These are phyloP conservation scores for Calidris pugnax DNA, from an alignment of 2,113 vertebrate genomes.

Conservation along the genomic window DNA sequence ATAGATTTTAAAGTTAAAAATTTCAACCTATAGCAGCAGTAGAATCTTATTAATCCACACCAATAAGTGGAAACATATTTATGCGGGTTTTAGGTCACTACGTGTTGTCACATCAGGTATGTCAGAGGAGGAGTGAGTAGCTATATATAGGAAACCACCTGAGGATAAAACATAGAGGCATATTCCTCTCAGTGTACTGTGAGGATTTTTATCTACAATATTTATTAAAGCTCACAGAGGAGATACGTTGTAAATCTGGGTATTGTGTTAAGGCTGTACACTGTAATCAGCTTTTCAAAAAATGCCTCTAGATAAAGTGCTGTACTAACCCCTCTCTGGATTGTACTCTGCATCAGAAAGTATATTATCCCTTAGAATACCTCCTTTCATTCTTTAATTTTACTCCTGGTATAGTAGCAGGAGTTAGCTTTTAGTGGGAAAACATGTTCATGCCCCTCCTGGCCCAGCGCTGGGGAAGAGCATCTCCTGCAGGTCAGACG, in stretches of 20 bases:
- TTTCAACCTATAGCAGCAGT: background rate
- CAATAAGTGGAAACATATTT: background rate
- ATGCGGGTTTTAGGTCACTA: background rate
- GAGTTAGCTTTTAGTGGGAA: background rate
- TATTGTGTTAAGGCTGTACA: background rate
- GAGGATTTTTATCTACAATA: conserved; percentile 5
- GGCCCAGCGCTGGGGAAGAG: background rate
- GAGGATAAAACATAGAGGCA: background rate
- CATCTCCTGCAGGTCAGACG: background rate
- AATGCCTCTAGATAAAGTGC: background rate
- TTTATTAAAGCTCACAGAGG: background rate
- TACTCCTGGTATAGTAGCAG: background rate
- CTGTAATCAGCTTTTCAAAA: conserved; percentile 15
- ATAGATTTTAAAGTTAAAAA: background rate
- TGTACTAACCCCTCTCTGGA: background rate
- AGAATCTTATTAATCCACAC: background rate
- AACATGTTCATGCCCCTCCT: background rate
- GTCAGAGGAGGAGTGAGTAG: background rate
- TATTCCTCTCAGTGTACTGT: background rate
- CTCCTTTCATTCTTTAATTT: background rate
- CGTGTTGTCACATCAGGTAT: background rate
- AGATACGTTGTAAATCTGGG: background rate
- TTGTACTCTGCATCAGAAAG: background rate
- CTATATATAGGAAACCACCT: background rate
- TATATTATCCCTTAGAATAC: background rate